Evolutionary conservation across 2,888 invertebrate genomes (phyloP).

Genomic region (Aleiodes leptofemur): DNA sequence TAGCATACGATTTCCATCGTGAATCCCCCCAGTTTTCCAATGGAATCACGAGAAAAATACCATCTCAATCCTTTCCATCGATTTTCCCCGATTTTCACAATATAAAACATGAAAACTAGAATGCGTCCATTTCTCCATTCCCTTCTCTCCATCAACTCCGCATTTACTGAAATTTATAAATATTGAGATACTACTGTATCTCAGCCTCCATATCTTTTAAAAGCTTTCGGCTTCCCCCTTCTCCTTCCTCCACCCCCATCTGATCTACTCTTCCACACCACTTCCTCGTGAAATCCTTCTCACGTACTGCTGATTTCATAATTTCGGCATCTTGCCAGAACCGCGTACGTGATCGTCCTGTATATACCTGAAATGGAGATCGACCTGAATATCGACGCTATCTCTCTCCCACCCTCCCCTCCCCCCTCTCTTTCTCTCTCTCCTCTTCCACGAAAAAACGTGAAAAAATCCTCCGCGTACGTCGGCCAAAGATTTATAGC

Average conservation of each 20-base stretch:
- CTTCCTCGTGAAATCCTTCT: conserved; percentile 58
- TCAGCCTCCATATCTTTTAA: conserved; percentile 40
- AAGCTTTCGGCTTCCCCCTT: conserved; percentile 41
- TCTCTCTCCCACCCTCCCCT: conserved; percentile 43
- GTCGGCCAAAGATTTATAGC: conserved; percentile 15
- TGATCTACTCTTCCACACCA: conserved; percentile 35
- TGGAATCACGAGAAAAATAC: too few relatives aligned
- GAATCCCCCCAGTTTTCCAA: too few relatives aligned
- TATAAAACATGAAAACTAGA: too few relatives aligned
- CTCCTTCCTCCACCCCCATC: conserved; percentile 14
- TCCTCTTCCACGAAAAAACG: conserved; percentile 5
- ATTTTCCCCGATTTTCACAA: too few relatives aligned
- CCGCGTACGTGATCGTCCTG: conserved; percentile 64
- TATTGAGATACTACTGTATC: conserved; percentile 6
- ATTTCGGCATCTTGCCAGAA: conserved; percentile 70
- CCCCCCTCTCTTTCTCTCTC: conserved; percentile 39
- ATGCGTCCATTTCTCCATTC: not conserved
- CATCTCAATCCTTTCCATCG: too few relatives aligned
- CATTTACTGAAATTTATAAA: conserved; percentile 13
- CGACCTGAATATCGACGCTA: conserved; percentile 63
- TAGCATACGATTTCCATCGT: too few relatives aligned
- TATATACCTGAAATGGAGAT: conserved; percentile 63
- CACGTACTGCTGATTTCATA: conserved; percentile 73
- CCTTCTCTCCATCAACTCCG: not conserved
- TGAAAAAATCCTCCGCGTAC: conserved; percentile 14